phyloP scores from a whole-genome alignment of 2,113 vertebrate species.

The Synchiropus splendidus region DNA sequence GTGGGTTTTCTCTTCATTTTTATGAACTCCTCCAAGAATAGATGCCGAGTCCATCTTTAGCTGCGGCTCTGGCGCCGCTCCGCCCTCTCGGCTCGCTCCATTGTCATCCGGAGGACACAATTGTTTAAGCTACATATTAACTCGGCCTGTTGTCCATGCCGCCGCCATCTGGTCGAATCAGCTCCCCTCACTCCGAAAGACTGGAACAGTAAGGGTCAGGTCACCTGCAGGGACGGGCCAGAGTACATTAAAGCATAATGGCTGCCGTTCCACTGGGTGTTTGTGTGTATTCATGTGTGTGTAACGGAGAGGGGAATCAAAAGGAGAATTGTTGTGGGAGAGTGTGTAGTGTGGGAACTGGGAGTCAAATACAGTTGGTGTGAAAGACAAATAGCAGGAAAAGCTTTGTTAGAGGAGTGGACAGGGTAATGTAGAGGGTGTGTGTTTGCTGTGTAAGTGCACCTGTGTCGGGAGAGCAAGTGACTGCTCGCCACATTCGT shows the following conservation, averaged over 20 bases:
- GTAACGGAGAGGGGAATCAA: conserved; percentile 24
- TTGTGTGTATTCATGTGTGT: conserved; percentile 21
- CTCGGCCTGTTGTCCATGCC: conserved; percentile 58
- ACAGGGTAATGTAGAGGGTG: not conserved
- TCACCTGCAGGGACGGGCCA: conserved; percentile 86
- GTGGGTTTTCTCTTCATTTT: conserved; percentile 51
- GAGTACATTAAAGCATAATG: conserved; percentile 68
- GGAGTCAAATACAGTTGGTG: conserved; percentile 19
- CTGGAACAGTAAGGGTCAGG: conserved; percentile 65
- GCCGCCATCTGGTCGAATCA: conserved; percentile 86
- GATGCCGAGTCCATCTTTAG: conserved; percentile 44
- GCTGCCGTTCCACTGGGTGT: conserved; percentile 13
- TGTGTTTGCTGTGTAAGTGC: conserved; percentile 34
- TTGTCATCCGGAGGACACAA: conserved; percentile 72
- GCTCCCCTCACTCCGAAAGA: conserved; percentile 55
- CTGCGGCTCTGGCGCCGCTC: conserved; percentile 19
- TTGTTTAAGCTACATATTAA: conserved; percentile 59
- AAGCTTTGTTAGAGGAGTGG: not conserved
- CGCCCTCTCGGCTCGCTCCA: conserved; percentile 35
- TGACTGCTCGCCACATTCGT: conserved; percentile 28
- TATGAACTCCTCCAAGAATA: conserved; percentile 67
- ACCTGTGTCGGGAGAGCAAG: conserved; percentile 46
- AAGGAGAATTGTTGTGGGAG: conserved; percentile 22
- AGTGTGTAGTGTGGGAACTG: conserved; percentile 25
- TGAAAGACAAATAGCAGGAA: not conserved